Base-by-base conservation (phyloP, 2,888 invertebrate species). In the Temnothorax unifasciatus region DNA sequence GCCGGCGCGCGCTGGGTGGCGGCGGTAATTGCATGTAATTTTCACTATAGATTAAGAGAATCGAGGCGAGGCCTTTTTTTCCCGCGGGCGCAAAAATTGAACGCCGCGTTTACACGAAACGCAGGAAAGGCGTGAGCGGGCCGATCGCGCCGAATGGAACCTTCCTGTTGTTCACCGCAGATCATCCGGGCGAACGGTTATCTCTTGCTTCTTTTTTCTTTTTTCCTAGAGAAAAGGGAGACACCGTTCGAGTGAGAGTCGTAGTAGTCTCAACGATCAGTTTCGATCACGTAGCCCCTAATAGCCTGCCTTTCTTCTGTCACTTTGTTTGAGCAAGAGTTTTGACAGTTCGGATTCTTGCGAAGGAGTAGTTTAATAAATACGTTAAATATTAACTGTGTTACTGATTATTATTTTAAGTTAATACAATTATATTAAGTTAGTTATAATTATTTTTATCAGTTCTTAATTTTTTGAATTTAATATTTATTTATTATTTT, bases 11-110 rank as follows among this genome's bases (percentile, higher is more conserved):
- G 86, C 77, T 90, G 90, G 90, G 90, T 90, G 90, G 90, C 90
- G 86, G 88, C 85, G 88, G 90, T 90, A 90, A 90, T 90, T 90
- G 90, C 88, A 89, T 87, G 90, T 89, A 90, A 90, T 90, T 90
- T 90, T 88, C 90, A 83, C 89, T 89, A 90, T 89, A 90, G 90
- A 90, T 90, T 90, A 90, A 90, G 79, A 81, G 90, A 90, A 89
- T 90, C 85, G 89, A 84, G 87, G 74, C 84, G 90, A 85, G 82
- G 68, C 83, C 73, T 34, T 77, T 88, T 84, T 77, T 82, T 76
- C 68, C 82, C 84, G 64, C 81, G 73, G 76, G 77, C 77, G 85
- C 76, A 87, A 85, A 88, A 86, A 89, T 87, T 87, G 86, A 87
- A 83, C 87, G 83, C 84, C 84, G 71, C 81, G 66, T 86, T 83